A percentile compares a stretch with the other conserved stretches of the same genome.
These are phyloP conservation scores for Tuta absoluta DNA, from an alignment of 2,888 invertebrate species.

Conservation along the genomic window DNA sequence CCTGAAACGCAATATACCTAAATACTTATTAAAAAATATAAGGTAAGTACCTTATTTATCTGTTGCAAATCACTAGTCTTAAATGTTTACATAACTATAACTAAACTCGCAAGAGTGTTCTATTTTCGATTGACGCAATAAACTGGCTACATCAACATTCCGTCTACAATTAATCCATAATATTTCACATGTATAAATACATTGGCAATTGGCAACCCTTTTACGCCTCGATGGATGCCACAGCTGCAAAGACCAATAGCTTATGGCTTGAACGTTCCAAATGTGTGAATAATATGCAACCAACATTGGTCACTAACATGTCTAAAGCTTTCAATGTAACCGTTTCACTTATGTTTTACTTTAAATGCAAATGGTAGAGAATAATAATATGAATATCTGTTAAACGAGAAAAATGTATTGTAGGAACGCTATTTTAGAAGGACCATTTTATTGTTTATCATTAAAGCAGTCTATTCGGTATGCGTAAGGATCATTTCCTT, in stretches of 20 bases:
- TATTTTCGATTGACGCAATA: constrained; percentile 62
- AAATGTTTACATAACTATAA: constrained; percentile 20
- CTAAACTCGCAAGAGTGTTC: constrained; percentile 31
- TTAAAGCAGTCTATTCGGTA: background rate
- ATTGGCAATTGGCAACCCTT: constrained; percentile 76
- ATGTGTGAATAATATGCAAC: constrained; percentile 59
- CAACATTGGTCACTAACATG: constrained; percentile 37
- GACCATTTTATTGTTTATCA: too few relatives aligned
- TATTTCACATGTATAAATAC: constrained; percentile 71
- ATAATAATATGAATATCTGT: background rate
- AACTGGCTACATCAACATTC: constrained; percentile 54
- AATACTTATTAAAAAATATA: background rate
- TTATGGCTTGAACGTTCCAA: constrained; percentile 65
- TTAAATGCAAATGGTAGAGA: background rate
- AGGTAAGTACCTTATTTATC: background rate
- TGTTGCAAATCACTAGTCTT: constrained; percentile 17
- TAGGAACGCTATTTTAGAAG: background rate
- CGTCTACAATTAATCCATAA: constrained; percentile 60
- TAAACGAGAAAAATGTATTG: background rate
- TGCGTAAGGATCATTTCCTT: background rate
- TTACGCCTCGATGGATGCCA: constrained; percentile 47
- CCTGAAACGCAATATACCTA: background rate
- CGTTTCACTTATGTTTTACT: constrained; percentile 19
- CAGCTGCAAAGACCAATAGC: constrained; percentile 74
- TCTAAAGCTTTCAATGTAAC: constrained; percentile 21